Evolutionary conservation across 2,797 vertebrate genomes (phyloP).

Genomic region (Astyanax mexicanus): DNA sequence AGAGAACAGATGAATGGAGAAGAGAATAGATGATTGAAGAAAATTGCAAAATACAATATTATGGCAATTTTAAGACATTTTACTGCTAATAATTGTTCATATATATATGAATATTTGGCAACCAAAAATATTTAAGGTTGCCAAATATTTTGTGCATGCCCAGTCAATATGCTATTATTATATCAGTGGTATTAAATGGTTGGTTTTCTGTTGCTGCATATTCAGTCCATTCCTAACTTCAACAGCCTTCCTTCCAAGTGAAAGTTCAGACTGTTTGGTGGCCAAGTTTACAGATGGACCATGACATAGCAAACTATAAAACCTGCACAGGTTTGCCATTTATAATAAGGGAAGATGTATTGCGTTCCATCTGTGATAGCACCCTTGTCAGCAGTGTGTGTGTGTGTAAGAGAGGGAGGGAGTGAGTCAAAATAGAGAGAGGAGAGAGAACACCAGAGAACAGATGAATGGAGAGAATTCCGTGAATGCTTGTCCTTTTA

Average conservation of each 20-base stretch:
- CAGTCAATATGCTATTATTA: too few species aligned
- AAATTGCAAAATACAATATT: too few species aligned
- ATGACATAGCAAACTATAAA: conserved; percentile 19
- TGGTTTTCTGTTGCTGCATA: too few species aligned
- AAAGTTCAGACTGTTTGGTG: conserved; percentile 14
- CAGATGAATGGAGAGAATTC: conserved; percentile 66
- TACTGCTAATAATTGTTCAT: too few species aligned
- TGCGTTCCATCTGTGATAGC: not conserved
- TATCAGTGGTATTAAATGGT: too few species aligned
- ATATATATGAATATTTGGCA: too few species aligned
- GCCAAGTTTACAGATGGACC: conserved; percentile 12
- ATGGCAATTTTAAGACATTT: too few species aligned
- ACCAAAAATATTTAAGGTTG: too few species aligned
- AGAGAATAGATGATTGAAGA: too few species aligned
- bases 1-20: too few species aligned
- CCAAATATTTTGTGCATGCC: too few species aligned
- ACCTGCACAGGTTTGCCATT: conserved; percentile 17
- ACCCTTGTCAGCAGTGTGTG: conserved; percentile 2
- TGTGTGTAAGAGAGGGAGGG: conserved; percentile 40
- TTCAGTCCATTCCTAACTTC: too few species aligned
- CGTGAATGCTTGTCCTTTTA: conserved; percentile 61
- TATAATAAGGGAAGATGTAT: conserved; percentile 5
- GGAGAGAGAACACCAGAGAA: conserved; percentile 41
- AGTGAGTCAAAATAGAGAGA: conserved; percentile 40
- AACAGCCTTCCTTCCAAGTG: conserved; percentile 2